phyloP scores from a whole-genome alignment of 2,888 invertebrate species.

The Dioctria linearis region DNA sequence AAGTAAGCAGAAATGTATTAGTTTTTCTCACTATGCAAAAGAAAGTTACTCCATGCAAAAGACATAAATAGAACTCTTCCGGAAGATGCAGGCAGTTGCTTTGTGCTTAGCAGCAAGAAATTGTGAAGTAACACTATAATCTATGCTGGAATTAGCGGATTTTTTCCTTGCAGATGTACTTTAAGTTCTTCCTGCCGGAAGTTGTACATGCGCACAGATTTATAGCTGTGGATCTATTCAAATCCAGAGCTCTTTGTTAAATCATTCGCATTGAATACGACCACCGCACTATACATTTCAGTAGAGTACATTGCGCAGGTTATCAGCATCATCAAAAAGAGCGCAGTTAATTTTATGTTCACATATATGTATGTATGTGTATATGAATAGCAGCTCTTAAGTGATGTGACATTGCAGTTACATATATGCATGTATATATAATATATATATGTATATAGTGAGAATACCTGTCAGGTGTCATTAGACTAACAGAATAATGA shows the following conservation, averaged over 20 bases:
- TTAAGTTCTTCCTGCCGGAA: background rate
- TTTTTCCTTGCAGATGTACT: too few relatives aligned
- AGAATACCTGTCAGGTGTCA: background rate
- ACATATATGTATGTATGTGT: background rate
- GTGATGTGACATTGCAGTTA: conserved; percentile 6
- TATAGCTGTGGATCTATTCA: conserved; percentile 11
- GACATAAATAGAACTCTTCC: too few relatives aligned
- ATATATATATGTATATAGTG: too few relatives aligned
- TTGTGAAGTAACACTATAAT: too few relatives aligned
- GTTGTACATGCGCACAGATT: background rate
- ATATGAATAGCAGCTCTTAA: background rate
- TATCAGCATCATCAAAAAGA: background rate
- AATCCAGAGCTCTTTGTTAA: background rate
- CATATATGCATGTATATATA: background rate
- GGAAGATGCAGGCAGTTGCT: too few relatives aligned
- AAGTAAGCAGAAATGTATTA: too few relatives aligned
- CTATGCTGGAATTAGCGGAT: too few relatives aligned
- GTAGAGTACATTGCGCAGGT: too few relatives aligned
- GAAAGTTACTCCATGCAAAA: too few relatives aligned
- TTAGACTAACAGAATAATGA: background rate
- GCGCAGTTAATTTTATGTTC: background rate
- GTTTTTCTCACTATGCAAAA: too few relatives aligned
- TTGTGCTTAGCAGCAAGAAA: too few relatives aligned
- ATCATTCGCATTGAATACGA: background rate
- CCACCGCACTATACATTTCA: background rate